A percentile compares a stretch with the other conserved stretches of the same genome.
Evolutionary conservation across 2,113 vertebrate genomes (phyloP).

Genomic region (Pseudopodoces humilis): DNA sequence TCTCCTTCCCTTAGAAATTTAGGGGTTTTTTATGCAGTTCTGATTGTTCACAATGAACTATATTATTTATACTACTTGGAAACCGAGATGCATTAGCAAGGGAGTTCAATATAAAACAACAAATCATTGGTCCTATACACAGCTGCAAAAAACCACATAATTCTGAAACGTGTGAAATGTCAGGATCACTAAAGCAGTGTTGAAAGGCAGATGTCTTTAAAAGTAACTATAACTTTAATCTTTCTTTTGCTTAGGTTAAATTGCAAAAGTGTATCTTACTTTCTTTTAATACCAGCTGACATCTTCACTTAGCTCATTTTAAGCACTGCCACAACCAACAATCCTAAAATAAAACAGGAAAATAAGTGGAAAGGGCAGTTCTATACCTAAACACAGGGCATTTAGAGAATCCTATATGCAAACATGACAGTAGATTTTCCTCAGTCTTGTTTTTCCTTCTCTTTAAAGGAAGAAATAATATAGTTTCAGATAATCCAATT

Average conservation of each 20-base stretch:
- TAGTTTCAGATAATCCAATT: background rate
- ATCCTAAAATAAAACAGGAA: background rate
- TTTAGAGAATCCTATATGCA: background rate
- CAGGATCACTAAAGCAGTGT: background rate
- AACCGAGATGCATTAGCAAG: background rate
- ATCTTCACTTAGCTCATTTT: background rate
- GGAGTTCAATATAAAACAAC: background rate
- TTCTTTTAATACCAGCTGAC: background rate
- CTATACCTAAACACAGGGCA: background rate
- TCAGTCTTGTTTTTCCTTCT: background rate
- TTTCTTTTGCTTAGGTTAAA: background rate
- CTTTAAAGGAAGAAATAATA: background rate
- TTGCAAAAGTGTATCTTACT: background rate
- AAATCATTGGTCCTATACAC: background rate
- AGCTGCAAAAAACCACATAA: background rate
- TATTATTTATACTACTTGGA: background rate
- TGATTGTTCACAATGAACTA: background rate
- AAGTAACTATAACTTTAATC: background rate
- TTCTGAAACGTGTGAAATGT: background rate
- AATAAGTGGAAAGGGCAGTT: background rate
- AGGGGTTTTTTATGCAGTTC: background rate
- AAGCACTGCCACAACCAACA: background rate
- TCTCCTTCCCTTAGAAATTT: background rate
- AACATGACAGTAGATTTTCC: background rate
- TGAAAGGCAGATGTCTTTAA: background rate